These are phyloP conservation scores for Bombus sibiricus DNA, from an alignment of 1,140 invertebrate genomes.

Conservation along the genomic window DNA sequence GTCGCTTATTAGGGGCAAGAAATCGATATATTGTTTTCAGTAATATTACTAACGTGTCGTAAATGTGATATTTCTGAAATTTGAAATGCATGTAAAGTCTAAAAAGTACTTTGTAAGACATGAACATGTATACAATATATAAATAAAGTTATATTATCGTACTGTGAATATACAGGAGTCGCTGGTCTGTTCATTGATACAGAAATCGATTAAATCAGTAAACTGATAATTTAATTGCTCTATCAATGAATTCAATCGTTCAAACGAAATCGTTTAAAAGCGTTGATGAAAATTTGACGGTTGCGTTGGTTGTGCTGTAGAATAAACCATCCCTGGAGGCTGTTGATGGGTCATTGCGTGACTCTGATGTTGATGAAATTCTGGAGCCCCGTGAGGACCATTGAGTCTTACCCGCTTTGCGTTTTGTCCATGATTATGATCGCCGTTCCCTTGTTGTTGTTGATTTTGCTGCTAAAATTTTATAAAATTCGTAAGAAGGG, in stretches of 20 bases:
- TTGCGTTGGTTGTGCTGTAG: conserved; percentile 79
- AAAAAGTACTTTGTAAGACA: neutral
- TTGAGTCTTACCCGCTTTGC: conserved; percentile 83
- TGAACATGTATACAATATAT: conserved; percentile 47
- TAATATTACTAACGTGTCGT: neutral
- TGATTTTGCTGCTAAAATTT: conserved; percentile 80
- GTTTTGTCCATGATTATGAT: conserved; percentile 83
- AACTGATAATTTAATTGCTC: conserved; percentile 46
- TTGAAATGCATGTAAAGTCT: neutral
- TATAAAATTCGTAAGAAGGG: neutral
- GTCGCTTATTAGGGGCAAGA: neutral
- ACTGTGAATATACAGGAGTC: conserved; percentile 64
- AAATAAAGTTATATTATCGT: conserved; percentile 70
- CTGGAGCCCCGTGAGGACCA: conserved; percentile 81
- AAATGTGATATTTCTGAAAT: neutral
- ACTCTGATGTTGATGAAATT: conserved; percentile 81
- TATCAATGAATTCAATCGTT: conserved; percentile 1
- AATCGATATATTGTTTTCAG: neutral
- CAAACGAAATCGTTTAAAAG: conserved; percentile 67
- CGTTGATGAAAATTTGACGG: conserved; percentile 81
- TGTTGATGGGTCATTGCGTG: conserved; percentile 81
- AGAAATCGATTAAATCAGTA: conserved; percentile 54
- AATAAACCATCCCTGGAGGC: conserved; percentile 81
- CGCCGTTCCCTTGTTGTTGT: conserved; percentile 81
- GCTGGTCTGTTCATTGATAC: conserved; percentile 40